Base-by-base conservation (phyloP, 30 jellyfish, hydroid and myxozoan species). In the Aurelia aurita region DNA sequence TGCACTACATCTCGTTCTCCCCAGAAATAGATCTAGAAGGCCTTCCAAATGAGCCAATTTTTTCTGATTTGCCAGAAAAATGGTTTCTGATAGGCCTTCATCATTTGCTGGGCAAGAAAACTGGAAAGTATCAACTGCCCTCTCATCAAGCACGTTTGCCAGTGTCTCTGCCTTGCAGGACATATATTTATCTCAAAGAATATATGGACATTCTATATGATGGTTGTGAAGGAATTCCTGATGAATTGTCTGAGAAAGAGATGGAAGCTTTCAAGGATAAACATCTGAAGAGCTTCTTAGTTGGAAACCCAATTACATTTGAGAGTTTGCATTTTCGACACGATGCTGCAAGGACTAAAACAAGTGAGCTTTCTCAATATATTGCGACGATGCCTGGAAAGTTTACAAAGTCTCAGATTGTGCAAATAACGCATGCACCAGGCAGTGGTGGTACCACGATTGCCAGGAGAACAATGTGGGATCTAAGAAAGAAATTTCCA, bases 361-460 rank as follows among this genome's bases (percentile, higher is more conserved):
- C 89, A 8, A 45, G 22, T 10, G 26, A 78, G 45, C 46, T 78
- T 10, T 2, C 14, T 5, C 32, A 49, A 1, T 68, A 44, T 23
- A 58, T 78, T 57, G 0, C 44, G 28, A 28, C 65, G 25, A 78
- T 78, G 69, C 62, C 75, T 18, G 46, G 20, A 21, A 61, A 31
- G 0, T 27, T 57, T 39, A 5, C 53, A 5, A 29, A 28, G n/a
- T 39, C 89, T 18, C 89, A 78, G 32, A 78, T 78, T n/a, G 89
- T 78, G 4, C 89, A 78, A 78, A 78, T 78, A 7, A 28, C 32
- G 4, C 89, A 78, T 58, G 74, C 89, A 19, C 89, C 89, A 21
- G 89, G 89, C 7, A 78, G 77, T 55, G 89, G 89, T 28, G 76
- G 89, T 25, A 57, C 89, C 54, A 78, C 89, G 20, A 78, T 78